phyloP scores from a whole-genome alignment of 2,888 invertebrate species.

The Heliconius charithonia region DNA sequence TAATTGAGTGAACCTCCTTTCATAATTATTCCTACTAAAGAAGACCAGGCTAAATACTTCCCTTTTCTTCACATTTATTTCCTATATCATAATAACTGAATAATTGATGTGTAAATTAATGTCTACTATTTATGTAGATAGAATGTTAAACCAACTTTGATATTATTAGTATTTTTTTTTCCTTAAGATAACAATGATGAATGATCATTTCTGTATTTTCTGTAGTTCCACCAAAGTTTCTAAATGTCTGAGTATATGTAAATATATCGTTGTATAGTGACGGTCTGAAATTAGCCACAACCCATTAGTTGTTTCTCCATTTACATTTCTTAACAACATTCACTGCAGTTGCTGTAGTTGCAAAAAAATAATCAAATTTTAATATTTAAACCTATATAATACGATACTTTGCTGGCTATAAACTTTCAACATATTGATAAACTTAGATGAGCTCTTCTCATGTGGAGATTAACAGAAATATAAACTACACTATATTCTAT shows the following conservation, averaged over 20 bases:
- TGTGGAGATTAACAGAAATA: background rate
- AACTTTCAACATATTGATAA: background rate
- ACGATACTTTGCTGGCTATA: background rate
- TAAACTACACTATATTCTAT: background rate
- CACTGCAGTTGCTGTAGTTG: background rate
- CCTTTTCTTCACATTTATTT: background rate
- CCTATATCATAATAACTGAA: background rate
- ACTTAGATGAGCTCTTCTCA: background rate
- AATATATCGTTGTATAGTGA: background rate
- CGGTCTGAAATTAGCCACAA: background rate
- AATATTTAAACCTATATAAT: background rate
- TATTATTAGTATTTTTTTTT: background rate
- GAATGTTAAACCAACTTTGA: background rate
- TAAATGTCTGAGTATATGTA: background rate
- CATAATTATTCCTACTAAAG: background rate
- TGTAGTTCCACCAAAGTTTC: background rate
- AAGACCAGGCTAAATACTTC: background rate
- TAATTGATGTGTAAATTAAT: background rate
- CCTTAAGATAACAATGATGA: background rate
- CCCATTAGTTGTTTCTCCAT: background rate
- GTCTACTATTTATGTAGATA: background rate
- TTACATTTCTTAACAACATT: too few species aligned
- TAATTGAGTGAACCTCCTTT: background rate
- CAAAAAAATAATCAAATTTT: background rate
- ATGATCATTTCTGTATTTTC: background rate